Conservation (phyloP, 2,888 invertebrate genomes). For the Lithophane socia region DNA sequence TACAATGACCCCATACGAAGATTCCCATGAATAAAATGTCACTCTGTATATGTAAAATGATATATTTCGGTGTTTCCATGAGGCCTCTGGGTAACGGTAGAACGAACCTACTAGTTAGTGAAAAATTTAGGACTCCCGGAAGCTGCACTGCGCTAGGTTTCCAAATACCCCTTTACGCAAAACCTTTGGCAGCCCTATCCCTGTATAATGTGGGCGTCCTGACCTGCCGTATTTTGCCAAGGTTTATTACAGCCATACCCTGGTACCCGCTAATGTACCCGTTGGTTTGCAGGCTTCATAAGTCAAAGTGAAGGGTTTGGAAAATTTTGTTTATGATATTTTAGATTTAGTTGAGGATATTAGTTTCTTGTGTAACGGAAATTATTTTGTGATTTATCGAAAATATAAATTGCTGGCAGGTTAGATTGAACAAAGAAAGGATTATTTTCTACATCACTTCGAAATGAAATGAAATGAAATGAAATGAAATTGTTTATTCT, state of each 20-base stretch:
- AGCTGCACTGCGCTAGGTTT: background rate
- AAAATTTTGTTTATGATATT: conserved; percentile 42
- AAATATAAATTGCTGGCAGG: background rate
- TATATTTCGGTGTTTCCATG: background rate
- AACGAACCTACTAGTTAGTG: background rate
- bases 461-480: conserved; percentile 10
- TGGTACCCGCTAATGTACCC: conserved; percentile 67
- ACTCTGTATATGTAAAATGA: background rate
- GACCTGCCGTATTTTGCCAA: conserved; percentile 64
- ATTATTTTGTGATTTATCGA: conserved; percentile 24
- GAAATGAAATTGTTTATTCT: conserved; percentile 11
- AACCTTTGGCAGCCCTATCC: conserved; percentile 37
- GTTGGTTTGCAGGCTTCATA: conserved; percentile 54
- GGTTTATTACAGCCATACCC: conserved; percentile 72
- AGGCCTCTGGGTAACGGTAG: background rate
- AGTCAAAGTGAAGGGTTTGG: conserved; percentile 48
- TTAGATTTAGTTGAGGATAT: conserved; percentile 30
- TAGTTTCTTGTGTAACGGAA: conserved; percentile 35
- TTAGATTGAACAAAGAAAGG: too few relatives aligned
- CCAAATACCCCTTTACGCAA: too few relatives aligned
- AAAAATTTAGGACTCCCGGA: background rate
- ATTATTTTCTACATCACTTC: background rate
- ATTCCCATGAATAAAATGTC: too few relatives aligned
- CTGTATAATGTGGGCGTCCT: conserved; percentile 43
- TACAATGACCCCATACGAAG: too few relatives aligned